Evolutionary conservation across 2,888 invertebrate genomes (phyloP), one percentile per base, ranked within the genome.

Genomic region (Ichneumon xanthorius): DNA sequence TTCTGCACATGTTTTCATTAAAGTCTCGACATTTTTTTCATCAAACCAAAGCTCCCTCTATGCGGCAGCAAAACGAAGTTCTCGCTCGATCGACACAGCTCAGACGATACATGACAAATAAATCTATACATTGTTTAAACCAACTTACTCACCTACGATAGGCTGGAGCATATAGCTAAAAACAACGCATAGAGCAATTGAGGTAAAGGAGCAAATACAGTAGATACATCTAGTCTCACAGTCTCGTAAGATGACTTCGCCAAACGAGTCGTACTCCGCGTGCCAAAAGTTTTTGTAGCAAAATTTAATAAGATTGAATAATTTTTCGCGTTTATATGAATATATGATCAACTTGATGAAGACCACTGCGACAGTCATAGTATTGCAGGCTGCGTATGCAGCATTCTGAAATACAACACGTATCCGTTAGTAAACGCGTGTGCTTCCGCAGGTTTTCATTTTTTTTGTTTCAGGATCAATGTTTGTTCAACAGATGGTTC

Each of bases 91-190:
- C n/a, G 4, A 19, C 19, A 50, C 53, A 50, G 14, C 4, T 48
- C 14, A 11, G 1, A 19, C n/a, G 55, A 22, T 14, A 11, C 22
- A 22, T 22, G 19, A 9, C 55, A 55, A 55, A 55, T 55, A 22
- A 22, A 58, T 58, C 63, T 30, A 33, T n/a, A n/a, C 6, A 63
- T 33, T 1, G 30, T 63, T 11, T 2, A 14, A 63, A 33, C 16
- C 0, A 63, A 6, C 16, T 5, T 6, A 22, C 53, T 16, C 58
- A 90, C 89, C 89, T 16, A 89, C 16, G 16, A 90, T 16, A 0
- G 90, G 89, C 0, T 87, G 81, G 3, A 84, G 9, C 67, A 85
- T 71, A 48, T 89, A 90, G 58, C 83, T 61, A 2, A 77, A 19
- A 4, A 86, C 82, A n/a, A 88, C 88, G n/a, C 80, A 82, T 53